These are phyloP conservation scores for Crypturellus undulatus DNA, from an alignment of 2,113 vertebrate genomes.

Conservation along the genomic window DNA sequence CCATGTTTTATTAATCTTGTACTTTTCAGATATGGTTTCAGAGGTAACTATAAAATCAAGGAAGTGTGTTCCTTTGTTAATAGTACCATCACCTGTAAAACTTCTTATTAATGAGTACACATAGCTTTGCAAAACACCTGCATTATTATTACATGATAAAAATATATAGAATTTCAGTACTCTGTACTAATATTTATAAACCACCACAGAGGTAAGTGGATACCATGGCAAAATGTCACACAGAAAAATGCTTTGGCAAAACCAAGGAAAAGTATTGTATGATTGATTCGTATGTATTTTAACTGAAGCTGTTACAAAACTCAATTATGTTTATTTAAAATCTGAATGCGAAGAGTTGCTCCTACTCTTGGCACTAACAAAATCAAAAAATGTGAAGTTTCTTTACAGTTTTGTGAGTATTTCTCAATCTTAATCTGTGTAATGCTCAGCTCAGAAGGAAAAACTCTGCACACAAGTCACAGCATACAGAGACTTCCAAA, in stretches of 20 bases:
- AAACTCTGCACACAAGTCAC: background rate
- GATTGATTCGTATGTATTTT: conserved; percentile 37
- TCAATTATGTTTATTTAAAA: conserved; percentile 40
- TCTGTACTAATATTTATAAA: conserved; percentile 51
- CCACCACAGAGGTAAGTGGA: conserved; percentile 27
- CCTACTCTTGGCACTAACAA: background rate
- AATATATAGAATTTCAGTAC: background rate
- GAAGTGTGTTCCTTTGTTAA: conserved; percentile 9
- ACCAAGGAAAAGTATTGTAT: background rate
- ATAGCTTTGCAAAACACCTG: conserved; percentile 25
- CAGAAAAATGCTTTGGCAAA: conserved; percentile 15
- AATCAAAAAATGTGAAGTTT: background rate
- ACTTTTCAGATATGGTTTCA: conserved; percentile 23
- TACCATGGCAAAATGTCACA: background rate
- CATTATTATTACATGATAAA: background rate
- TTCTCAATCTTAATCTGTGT: background rate
- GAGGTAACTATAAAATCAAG: background rate
- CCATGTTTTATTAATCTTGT: conserved; percentile 5
- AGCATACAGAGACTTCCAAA: background rate
- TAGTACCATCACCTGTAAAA: conserved; percentile 21
- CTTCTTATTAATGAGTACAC: conserved; percentile 5
- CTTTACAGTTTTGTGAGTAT: background rate
- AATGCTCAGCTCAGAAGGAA: background rate
- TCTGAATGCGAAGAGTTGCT: background rate
- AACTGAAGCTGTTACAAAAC: conserved; percentile 18